phyloP scores from a whole-genome alignment of 2,797 vertebrate genomes.

The Odontamblyopus rebecca region DNA sequence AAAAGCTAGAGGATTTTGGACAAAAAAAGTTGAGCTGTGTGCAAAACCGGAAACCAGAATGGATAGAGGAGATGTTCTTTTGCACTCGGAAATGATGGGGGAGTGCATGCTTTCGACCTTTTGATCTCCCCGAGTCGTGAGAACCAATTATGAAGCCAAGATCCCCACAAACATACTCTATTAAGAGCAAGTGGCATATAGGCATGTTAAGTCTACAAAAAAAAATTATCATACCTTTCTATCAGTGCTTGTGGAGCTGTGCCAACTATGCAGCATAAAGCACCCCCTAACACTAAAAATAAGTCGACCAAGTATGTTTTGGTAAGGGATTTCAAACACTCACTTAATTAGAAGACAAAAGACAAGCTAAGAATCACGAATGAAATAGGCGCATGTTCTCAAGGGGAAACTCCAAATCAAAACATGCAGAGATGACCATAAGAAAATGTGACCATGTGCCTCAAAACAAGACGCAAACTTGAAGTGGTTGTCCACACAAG shows the following conservation, averaged over 20 bases:
- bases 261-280: conserved; percentile 69
- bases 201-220: conserved; percentile 23
- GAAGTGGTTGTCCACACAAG: conserved; percentile 11
- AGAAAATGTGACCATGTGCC: conserved; percentile 22
- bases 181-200: conserved; percentile 9
- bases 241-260: conserved; percentile 50
- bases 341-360: conserved; percentile 59
- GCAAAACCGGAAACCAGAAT: conserved; percentile 10
- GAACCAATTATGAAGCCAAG: conserved; percentile 53
- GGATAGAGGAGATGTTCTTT: conserved; percentile 32
- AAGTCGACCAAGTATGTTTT: conserved; percentile 71
- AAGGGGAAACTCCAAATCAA: conserved; percentile 22
- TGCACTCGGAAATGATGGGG: conserved; percentile 53
- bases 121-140: conserved; percentile 59
- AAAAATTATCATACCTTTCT: conserved; percentile 61
- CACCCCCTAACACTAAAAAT: conserved; percentile 53
- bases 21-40: conserved; percentile 13
- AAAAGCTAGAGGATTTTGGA: conserved; percentile 43
- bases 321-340: conserved; percentile 66
- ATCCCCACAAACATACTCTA: conserved; percentile 23
- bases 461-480: conserved; percentile 27
- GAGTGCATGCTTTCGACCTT: conserved; percentile 55
- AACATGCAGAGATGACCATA: not conserved
- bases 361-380: conserved; percentile 1
- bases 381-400: conserved; percentile 9